Evolutionary conservation across 2,888 invertebrate species (phyloP).

Genomic region (Ormyrus nitidulus): DNA sequence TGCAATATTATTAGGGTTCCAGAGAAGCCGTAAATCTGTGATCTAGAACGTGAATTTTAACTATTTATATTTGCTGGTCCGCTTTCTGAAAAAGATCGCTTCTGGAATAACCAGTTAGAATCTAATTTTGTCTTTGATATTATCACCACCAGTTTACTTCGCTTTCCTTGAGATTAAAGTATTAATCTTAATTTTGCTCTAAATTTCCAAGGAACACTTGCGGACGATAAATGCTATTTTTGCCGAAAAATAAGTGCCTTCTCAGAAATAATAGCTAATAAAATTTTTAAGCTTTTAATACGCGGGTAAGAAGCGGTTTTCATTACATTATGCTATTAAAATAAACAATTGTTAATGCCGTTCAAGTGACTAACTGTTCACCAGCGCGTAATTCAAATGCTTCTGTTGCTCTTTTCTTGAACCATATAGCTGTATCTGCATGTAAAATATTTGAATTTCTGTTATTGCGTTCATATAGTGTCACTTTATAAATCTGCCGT

Average conservation of each 20-base stretch:
- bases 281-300: background rate
- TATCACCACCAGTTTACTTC: too few species aligned
- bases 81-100: too few species aligned
- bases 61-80: too few species aligned
- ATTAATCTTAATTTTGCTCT: too few species aligned
- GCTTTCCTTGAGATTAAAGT: too few species aligned
- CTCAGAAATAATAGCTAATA: background rate
- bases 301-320: background rate
- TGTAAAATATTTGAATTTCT: background rate
- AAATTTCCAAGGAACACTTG: too few species aligned
- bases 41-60: too few species aligned
- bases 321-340: background rate
- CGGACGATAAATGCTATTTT: background rate
- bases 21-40: too few species aligned
- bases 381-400: background rate
- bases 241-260: background rate
- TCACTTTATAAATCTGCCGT: constrained; percentile 2
- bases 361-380: background rate
- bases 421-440: background rate
- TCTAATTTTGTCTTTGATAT: too few species aligned
- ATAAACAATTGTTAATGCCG: background rate
- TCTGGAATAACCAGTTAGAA: too few species aligned
- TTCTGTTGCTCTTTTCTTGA: background rate
- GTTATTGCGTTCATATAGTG: background rate
- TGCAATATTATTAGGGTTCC: too few species aligned